phyloP scores from a whole-genome alignment of 1,140 invertebrate species.

The Drosophila pandora region DNA sequence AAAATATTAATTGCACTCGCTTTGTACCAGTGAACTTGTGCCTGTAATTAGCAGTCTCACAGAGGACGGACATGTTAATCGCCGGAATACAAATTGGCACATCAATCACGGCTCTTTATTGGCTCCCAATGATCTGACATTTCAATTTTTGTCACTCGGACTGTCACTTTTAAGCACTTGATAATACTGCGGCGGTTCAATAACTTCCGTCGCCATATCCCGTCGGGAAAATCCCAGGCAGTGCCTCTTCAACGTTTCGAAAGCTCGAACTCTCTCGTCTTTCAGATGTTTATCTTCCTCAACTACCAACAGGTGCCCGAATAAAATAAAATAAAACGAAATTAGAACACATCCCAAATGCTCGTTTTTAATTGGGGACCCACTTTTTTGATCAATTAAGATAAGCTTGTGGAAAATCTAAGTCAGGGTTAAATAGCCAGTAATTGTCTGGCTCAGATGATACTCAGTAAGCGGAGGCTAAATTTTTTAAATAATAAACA shows the following conservation, averaged over 20 bases:
- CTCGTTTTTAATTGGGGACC: constrained; percentile 25
- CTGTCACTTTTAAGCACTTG: constrained; percentile 28
- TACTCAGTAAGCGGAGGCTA: background rate
- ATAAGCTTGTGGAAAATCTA: constrained; percentile 34
- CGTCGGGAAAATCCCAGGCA: constrained; percentile 32
- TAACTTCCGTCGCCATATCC: constrained; percentile 15
- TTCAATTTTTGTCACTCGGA: constrained; percentile 35
- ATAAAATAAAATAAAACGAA: constrained; percentile 18
- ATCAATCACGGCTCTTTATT: constrained; percentile 48
- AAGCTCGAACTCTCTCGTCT: background rate
- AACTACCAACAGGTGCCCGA: constrained; percentile 14
- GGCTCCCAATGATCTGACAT: constrained; percentile 43
- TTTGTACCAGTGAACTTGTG: constrained; percentile 76
- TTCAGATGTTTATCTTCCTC: constrained; percentile 4
- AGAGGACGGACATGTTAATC: constrained; percentile 35
- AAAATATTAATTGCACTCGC: constrained; percentile 69
- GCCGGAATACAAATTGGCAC: constrained; percentile 42
- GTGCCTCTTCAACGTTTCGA: background rate
- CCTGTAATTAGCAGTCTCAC: constrained; percentile 31
- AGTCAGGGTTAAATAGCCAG: background rate
- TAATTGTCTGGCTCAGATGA: background rate
- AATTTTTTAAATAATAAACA: no score
- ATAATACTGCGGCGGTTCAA: constrained; percentile 42
- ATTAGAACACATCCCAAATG: constrained; percentile 42
- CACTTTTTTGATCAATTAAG: constrained; percentile 26